Evolutionary conservation across 1,140 invertebrate species (phyloP).

Genomic region (Aphaenogaster ashmeadi): DNA sequence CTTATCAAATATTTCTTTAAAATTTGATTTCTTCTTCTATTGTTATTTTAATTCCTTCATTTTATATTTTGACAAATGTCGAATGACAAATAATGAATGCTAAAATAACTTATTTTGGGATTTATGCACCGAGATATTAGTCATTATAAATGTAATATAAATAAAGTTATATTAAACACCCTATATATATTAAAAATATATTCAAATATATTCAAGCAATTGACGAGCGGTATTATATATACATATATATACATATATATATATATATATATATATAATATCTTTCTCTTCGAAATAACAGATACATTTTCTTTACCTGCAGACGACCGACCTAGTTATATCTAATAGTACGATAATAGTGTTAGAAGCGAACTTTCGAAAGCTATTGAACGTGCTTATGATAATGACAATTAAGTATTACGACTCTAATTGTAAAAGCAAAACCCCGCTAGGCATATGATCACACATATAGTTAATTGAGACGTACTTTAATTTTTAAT

Average conservation of each 20-base stretch:
- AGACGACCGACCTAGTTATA: not conserved
- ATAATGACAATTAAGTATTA: not conserved
- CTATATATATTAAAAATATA: not conserved
- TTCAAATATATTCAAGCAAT: not conserved
- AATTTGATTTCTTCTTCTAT: not conserved
- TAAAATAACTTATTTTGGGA: not conserved
- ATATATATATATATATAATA: not conserved
- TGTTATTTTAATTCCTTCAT: not conserved
- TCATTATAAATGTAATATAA: not conserved
- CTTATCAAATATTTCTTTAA: not conserved
- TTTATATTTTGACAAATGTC: not conserved
- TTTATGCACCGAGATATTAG: not conserved
- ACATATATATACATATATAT: not conserved
- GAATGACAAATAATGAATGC: not conserved
- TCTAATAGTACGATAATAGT: conserved; percentile 31
- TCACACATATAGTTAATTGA: not conserved
- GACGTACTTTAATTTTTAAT: conserved; percentile 32
- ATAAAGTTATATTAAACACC: not conserved
- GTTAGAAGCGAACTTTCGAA: not conserved
- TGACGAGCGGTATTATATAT: not conserved
- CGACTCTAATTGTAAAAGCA: conserved; percentile 9
- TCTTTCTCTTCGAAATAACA: not conserved
- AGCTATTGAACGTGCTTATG: not conserved
- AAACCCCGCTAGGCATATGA: not conserved
- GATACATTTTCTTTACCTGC: not conserved